These are phyloP conservation scores for Meriones psammophilus DNA, from an alignment of 2,797 vertebrate genomes.

Conservation along the genomic window DNA sequence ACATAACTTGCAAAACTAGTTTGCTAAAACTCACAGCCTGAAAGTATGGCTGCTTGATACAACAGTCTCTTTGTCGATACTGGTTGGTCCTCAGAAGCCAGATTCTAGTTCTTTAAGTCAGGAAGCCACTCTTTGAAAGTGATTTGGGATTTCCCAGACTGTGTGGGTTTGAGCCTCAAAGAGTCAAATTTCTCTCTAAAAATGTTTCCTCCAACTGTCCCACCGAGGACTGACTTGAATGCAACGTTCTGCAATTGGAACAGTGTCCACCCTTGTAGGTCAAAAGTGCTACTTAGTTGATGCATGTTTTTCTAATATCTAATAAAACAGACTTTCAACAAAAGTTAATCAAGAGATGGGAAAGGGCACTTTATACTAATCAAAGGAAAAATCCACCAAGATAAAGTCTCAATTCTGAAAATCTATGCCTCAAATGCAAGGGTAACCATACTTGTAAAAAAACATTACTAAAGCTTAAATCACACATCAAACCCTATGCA, in stretches of 20 bases:
- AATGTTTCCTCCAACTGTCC: neutral
- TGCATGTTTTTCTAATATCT: neutral
- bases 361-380: too few relatives aligned
- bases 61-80: neutral
- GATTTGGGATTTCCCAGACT: neutral
- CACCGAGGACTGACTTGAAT: neutral
- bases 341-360: too few relatives aligned
- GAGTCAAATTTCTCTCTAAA: neutral
- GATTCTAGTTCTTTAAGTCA: neutral
- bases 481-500: too few relatives aligned
- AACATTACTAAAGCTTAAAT: too few relatives aligned
- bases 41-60: neutral
- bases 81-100: neutral
- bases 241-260: neutral
- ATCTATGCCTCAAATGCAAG: too few relatives aligned
- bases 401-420: too few relatives aligned
- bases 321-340: too few relatives aligned
- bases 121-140: neutral
- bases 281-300: neutral
- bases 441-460: too few relatives aligned
- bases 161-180: neutral
- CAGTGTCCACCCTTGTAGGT: accelerated
- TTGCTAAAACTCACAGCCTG: neutral
- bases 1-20: neutral
- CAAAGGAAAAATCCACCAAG: too few relatives aligned